phyloP scores from a whole-genome alignment of 2,113 vertebrate genomes.

The Ornithorhynchus anatinus region DNA sequence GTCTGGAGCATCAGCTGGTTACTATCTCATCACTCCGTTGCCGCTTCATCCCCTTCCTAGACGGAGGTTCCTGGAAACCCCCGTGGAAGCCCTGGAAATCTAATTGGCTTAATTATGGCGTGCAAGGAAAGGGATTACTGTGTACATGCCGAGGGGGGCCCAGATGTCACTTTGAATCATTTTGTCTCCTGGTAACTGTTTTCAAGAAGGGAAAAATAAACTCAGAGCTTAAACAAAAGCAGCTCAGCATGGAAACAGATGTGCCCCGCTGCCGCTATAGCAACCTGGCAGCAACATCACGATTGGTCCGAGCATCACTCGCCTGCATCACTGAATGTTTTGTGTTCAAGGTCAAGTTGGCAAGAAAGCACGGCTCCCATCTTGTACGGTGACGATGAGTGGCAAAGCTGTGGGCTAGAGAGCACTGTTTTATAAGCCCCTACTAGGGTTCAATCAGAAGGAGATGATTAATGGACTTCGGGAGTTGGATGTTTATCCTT shows the following conservation, averaged over 20 bases:
- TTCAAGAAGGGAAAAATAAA: not conserved
- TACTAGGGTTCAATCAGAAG: not conserved
- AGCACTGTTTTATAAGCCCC: not conserved
- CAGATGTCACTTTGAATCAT: conserved; percentile 18
- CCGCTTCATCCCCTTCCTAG: not conserved
- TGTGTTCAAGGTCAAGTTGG: not conserved
- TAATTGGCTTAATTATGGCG: conserved; percentile 30
- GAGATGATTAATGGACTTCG: not conserved
- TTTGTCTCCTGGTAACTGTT: not conserved
- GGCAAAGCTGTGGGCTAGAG: not conserved
- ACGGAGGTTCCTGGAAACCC: not conserved
- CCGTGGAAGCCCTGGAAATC: not conserved
- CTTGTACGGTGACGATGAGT: fast-evolving
- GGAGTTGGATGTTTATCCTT: not conserved
- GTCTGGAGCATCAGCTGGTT: too few species aligned
- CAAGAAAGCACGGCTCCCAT: fast-evolving
- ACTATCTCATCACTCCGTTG: not conserved
- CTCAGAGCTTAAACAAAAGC: not conserved
- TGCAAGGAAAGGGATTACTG: not conserved
- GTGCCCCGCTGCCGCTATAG: not conserved
- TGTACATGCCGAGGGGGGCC: not conserved
- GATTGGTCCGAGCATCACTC: fast-evolving
- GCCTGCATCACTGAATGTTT: fast-evolving
- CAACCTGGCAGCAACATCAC: fast-evolving
- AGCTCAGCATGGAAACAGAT: not conserved